These are phyloP conservation scores for Rhingia campestris DNA, from an alignment of 2,888 invertebrate species.

Conservation along the genomic window DNA sequence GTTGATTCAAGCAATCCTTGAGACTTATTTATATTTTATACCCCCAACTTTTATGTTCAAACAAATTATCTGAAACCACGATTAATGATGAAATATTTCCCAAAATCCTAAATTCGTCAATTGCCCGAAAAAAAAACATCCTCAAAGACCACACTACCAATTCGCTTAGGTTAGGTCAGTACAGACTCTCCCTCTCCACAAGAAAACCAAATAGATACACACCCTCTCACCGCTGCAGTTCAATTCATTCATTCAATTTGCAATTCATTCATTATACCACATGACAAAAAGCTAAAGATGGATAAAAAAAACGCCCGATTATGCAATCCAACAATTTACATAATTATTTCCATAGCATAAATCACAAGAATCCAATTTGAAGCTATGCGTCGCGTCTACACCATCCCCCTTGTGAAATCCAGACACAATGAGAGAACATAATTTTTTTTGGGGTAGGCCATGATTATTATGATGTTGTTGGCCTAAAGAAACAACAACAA, in stretches of 20 bases:
- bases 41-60: too few species aligned
- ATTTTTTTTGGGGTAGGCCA: constrained; percentile 70
- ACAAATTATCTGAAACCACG: too few species aligned
- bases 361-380: constrained; percentile 41
- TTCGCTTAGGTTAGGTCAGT: constrained; percentile 1
- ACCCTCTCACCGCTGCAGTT: neutral
- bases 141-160: neutral
- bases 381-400: constrained; percentile 59
- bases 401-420: constrained; percentile 39
- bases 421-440: constrained; percentile 62
- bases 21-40: too few species aligned
- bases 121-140: neutral
- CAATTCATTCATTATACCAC: constrained; percentile 44
- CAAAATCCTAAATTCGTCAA: too few species aligned
- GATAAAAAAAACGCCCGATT: constrained; percentile 33
- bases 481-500: constrained; percentile 70
- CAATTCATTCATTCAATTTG: constrained; percentile 46
- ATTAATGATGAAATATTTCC: too few species aligned
- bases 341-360: constrained; percentile 55
- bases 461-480: constrained; percentile 75
- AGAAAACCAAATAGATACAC: constrained; percentile 2
- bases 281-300: neutral
- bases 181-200: neutral
- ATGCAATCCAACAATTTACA: constrained; percentile 53
- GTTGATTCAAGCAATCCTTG: too few species aligned